phyloP scores from a whole-genome alignment of 1,140 invertebrate species.

The Acromyrmex charruanus region DNA sequence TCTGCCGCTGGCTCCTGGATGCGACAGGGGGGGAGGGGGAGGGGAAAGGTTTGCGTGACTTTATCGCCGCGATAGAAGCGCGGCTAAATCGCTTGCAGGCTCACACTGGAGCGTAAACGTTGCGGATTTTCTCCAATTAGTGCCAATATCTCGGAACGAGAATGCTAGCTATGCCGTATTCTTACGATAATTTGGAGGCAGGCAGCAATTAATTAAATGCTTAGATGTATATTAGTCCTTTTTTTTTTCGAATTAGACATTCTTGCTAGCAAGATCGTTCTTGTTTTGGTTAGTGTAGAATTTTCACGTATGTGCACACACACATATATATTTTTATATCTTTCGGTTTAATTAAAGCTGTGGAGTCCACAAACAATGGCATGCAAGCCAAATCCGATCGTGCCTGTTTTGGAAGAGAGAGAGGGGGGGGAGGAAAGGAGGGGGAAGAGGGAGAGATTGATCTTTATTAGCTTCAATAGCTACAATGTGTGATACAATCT shows the following conservation, averaged over 20 bases:
- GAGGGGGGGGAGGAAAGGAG: too few species aligned
- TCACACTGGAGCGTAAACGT: constrained; percentile 31
- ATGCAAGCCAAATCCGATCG: too few species aligned
- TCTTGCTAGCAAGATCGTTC: not conserved
- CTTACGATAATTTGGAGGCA: constrained; percentile 1
- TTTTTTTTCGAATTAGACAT: not conserved
- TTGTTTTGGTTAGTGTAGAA: not conserved
- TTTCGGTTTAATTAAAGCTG: not conserved
- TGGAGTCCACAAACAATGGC: not conserved
- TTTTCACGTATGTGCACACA: not conserved
- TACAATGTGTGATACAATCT: too few species aligned
- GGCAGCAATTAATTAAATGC: constrained; percentile 23
- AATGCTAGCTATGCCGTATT: constrained; percentile 3
- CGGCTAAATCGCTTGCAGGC: constrained; percentile 6
- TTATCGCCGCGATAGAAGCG: not conserved
- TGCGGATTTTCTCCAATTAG: constrained; percentile 56
- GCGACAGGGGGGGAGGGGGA: not conserved
- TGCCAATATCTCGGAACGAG: constrained; percentile 26
- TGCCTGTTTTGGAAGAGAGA: too few species aligned
- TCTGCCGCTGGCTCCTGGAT: not conserved
- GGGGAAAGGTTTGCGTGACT: constrained; percentile 32
- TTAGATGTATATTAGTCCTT: not conserved
- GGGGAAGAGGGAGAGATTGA: too few species aligned
- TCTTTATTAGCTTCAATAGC: too few species aligned
- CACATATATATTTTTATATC: not conserved